Percentiles rank a stretch among this genome's conserved stretches.
These are phyloP conservation scores for Tetraodon nigroviridis DNA, from an alignment of 2,113 vertebrate genomes.

Conservation along the genomic window DNA sequence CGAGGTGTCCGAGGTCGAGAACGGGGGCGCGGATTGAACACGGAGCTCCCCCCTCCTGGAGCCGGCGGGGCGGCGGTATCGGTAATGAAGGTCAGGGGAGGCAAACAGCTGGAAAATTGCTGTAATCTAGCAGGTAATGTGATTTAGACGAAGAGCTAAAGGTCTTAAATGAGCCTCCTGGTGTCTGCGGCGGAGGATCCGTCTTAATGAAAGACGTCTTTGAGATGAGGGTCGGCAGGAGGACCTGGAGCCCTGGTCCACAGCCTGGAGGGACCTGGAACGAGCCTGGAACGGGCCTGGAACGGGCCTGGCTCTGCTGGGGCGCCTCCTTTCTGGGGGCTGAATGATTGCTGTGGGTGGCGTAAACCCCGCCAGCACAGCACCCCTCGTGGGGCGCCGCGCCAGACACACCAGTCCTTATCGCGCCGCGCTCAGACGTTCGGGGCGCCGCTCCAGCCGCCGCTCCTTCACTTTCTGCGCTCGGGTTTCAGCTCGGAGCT, in stretches of 20 bases:
- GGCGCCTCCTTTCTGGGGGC: conserved; percentile 45
- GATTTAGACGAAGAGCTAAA: conserved; percentile 53
- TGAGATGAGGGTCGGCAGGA: too few species aligned
- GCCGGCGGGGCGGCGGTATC: conserved; percentile 45
- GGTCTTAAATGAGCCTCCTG: conserved; percentile 46
- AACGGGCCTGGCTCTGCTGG: conserved; percentile 34
- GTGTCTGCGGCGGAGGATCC: conserved; percentile 11
- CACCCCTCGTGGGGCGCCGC: conserved; percentile 5
- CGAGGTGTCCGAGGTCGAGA: conserved; percentile 46
- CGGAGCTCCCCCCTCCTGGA: conserved; percentile 27
- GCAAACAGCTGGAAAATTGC: conserved; percentile 62
- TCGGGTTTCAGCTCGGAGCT: too few species aligned
- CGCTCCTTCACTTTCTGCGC: too few species aligned
- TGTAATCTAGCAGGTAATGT: conserved; percentile 67
- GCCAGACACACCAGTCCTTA: conserved; percentile 17
- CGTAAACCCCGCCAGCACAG: conserved; percentile 17
- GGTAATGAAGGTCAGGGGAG: conserved; percentile 59
- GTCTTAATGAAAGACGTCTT: conserved; percentile 27
- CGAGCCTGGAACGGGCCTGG: conserved; percentile 20
- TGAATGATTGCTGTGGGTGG: conserved; percentile 57
- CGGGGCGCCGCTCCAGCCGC: not conserved
- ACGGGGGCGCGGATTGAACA: conserved; percentile 44
- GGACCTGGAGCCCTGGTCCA: too few species aligned
- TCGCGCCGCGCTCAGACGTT: conserved; percentile 13
- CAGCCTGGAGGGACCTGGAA: conserved; percentile 1